phyloP scores from a whole-genome alignment of 2,888 invertebrate species.

The Tipula confusa region DNA sequence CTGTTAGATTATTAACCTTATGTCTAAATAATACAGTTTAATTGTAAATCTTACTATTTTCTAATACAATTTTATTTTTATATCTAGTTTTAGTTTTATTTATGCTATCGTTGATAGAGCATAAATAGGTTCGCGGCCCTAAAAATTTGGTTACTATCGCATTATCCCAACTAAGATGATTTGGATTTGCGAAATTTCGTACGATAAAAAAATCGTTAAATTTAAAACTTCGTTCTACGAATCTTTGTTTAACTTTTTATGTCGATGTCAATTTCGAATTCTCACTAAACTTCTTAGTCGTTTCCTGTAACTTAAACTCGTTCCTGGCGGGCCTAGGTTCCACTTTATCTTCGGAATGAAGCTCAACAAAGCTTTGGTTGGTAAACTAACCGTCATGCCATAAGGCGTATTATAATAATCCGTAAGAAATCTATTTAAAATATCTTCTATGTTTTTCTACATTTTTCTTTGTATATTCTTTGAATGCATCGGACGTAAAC shows the following conservation, averaged over 20 bases:
- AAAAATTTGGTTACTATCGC: background rate
- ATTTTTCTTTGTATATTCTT: no score
- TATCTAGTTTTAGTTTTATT: no score
- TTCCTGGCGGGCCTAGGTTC: background rate
- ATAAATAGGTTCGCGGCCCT: background rate
- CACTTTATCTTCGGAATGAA: background rate
- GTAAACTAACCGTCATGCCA: background rate
- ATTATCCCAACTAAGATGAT: background rate
- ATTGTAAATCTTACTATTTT: no score
- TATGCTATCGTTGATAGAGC: no score
- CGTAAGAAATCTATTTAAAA: background rate
- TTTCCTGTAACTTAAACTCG: background rate
- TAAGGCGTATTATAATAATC: background rate
- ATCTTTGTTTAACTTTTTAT: background rate
- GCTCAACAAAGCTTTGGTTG: background rate
- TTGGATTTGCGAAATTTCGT: background rate
- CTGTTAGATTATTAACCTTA: no score
- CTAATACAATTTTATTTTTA: no score
- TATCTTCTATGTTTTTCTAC: background rate
- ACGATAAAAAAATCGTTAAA: background rate
- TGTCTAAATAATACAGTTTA: no score
- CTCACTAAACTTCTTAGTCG: background rate
- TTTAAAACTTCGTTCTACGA: background rate
- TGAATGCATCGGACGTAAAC: no score
- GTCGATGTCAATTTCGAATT: background rate